Evolutionary conservation across 2,113 vertebrate genomes (phyloP).

Genomic region (Boleophthalmus pectinirostris): DNA sequence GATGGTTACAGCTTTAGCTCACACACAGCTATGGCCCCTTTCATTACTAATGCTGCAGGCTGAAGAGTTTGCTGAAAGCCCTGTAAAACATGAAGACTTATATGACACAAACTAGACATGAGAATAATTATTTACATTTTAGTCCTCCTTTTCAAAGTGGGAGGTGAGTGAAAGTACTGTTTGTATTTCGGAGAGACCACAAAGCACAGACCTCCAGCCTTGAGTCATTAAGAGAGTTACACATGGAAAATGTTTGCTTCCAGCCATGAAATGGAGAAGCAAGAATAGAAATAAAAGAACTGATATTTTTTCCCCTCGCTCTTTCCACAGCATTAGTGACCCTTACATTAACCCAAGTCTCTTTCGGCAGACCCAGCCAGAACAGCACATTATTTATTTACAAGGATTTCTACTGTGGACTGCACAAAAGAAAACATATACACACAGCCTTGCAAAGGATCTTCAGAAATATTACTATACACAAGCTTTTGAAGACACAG

Average conservation of each 20-base stretch:
- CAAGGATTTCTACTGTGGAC: constrained; percentile 35
- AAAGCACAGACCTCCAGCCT: background rate
- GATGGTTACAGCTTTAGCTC: constrained; percentile 49
- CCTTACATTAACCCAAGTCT: constrained; percentile 62
- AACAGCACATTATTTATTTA: constrained; percentile 63
- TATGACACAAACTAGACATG: constrained; percentile 35
- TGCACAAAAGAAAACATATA: constrained; percentile 40
- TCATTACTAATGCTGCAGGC: constrained; percentile 41
- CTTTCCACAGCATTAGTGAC: constrained; percentile 56
- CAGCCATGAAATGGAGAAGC: constrained; percentile 26
- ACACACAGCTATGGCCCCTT: constrained; percentile 57
- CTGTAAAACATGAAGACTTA: constrained; percentile 44
- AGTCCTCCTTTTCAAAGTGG: background rate
- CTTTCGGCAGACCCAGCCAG: constrained; percentile 33
- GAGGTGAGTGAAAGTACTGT: constrained; percentile 6
- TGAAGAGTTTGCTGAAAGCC: constrained; percentile 57
- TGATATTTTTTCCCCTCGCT: constrained; percentile 24
- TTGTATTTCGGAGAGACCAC: background rate
- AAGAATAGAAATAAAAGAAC: constrained; percentile 28
- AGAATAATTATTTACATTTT: constrained; percentile 26
- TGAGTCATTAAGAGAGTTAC: constrained; percentile 33
- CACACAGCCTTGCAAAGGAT: constrained; percentile 15
- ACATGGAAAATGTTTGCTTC: constrained; percentile 29
- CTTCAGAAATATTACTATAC: constrained; percentile 27
- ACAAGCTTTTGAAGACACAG: constrained; percentile 45